Base-by-base conservation (phyloP, 2,113 vertebrate species). In the Chrysochloris asiatica region DNA sequence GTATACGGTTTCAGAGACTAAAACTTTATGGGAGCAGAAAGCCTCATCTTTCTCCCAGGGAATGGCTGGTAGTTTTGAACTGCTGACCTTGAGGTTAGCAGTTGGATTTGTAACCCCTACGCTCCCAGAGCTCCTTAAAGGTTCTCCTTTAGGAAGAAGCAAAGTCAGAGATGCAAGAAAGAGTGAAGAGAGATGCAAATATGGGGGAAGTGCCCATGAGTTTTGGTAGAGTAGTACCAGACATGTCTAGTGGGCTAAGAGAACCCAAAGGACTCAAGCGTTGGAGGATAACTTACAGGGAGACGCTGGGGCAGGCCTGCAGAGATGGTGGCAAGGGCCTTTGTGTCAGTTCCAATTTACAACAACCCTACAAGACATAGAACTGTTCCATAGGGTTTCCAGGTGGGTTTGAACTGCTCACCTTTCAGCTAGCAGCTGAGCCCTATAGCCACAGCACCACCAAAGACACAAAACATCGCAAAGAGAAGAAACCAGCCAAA, bases 151-250 rank as follows among this genome's bases (percentile, higher is more conserved):
- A 33, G 38, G 56, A 61, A 38, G 56, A 30, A 28, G 65, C 16
- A 0, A 26, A 5, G 36, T 30, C 75, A 6, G 45, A 80, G 52
- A 5, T 0, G 0, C 21, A 2, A 43, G 59, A 16, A 8, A 36
- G 79, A 19, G 30, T 1, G 4, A 24, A 67, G 21, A 11, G 2
- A 16, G 56, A 13, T 21, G 9, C 36, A 12, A 17, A 3, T 6
- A 10, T 0, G 43, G 41, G 61, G 36, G 22, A 19, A 59, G 14
- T 2, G 10, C 6, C n/a, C n/a, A n/a, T n/a, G n/a, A n/a, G n/a
- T n/a, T n/a, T n/a, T n/a, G n/a, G n/a, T n/a, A n/a, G n/a, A n/a
- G n/a, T n/a, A n/a, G n/a, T n/a, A n/a, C n/a, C n/a, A n/a, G n/a
- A n/a, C 17, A 12, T 43, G 69, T 22, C 4, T 41, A 10, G 76